Percentiles rank a stretch among this genome's conserved stretches.
Evolutionary conservation across 2,113 vertebrate genomes (phyloP).

Genomic region (Gila orcuttii): DNA sequence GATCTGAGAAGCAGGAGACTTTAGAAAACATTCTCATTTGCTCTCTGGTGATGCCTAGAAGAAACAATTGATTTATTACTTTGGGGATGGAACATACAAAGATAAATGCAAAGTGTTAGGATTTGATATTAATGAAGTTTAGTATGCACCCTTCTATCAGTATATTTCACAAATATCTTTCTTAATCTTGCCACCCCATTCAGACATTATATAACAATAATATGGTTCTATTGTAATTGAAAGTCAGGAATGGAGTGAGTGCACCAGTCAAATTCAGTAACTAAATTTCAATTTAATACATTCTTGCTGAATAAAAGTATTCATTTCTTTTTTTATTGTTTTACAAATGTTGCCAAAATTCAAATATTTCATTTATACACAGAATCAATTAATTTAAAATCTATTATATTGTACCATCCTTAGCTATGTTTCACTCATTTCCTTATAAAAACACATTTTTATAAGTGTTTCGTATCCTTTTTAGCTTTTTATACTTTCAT

Average conservation of each 20-base stretch:
- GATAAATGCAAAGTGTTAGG: neutral
- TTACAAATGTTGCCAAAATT: too few species aligned
- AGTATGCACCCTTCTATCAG: neutral
- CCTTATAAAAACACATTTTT: neutral
- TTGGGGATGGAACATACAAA: neutral
- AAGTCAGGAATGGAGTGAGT: too few species aligned
- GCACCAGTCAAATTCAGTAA: too few species aligned
- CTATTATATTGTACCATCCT: neutral
- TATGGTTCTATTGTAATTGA: too few species aligned
- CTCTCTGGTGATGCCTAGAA: neutral
- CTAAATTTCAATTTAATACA: too few species aligned
- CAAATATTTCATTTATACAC: too few species aligned
- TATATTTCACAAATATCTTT: constrained; percentile 49
- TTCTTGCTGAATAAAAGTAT: too few species aligned
- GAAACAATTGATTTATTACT: neutral
- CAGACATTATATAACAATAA: neutral
- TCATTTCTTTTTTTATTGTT: too few species aligned
- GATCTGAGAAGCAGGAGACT: neutral
- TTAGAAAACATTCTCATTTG: neutral
- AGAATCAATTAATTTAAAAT: neutral
- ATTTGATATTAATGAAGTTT: neutral
- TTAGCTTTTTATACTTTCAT: neutral
- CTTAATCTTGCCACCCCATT: constrained; percentile 9
- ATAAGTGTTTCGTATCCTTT: neutral
- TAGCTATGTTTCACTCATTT: too few species aligned